Percentiles rank a stretch among this genome's conserved stretches.
phyloP scores from a whole-genome alignment of 2,888 invertebrate species.

The Cataglyphis altisquamis region DNA sequence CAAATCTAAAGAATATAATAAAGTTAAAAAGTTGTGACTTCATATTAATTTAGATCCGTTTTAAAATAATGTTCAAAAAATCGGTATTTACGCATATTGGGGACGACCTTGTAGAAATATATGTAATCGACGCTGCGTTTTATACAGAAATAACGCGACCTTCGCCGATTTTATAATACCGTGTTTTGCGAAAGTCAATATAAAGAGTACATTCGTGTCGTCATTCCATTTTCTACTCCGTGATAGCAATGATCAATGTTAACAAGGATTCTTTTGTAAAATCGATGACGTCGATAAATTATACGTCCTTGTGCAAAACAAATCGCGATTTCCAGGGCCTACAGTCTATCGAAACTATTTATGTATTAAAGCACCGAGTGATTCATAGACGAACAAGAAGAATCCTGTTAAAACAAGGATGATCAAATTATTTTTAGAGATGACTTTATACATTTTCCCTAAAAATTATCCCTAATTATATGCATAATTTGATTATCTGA shows the following conservation, averaged over 20 bases:
- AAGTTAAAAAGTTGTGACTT: background rate
- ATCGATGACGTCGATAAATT: slow-evolving; percentile 36
- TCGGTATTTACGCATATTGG: too few species aligned
- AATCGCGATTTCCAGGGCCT: slow-evolving; percentile 26
- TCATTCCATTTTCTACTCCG: slow-evolving; percentile 2
- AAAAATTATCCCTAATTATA: too few species aligned
- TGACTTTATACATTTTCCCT: too few species aligned
- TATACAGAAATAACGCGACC: slow-evolving; percentile 42
- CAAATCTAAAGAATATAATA: background rate
- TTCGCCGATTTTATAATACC: background rate
- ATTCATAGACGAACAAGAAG: slow-evolving; percentile 11
- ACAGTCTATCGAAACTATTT: slow-evolving; percentile 21
- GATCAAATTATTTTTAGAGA: too few species aligned
- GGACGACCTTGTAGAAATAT: background rate
- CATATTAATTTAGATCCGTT: background rate
- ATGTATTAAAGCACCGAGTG: background rate
- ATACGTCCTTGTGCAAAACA: slow-evolving; percentile 22
- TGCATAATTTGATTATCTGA: background rate
- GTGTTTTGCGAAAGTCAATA: too few species aligned
- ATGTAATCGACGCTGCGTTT: slow-evolving; percentile 15
- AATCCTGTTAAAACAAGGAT: background rate
- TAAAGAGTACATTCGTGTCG: slow-evolving; percentile 33
- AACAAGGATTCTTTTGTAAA: slow-evolving; percentile 45
- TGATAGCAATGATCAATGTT: slow-evolving; percentile 3
- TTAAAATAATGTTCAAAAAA: background rate